These are phyloP conservation scores for Altica lythri DNA, from an alignment of 2,888 invertebrate genomes.

Conservation along the genomic window DNA sequence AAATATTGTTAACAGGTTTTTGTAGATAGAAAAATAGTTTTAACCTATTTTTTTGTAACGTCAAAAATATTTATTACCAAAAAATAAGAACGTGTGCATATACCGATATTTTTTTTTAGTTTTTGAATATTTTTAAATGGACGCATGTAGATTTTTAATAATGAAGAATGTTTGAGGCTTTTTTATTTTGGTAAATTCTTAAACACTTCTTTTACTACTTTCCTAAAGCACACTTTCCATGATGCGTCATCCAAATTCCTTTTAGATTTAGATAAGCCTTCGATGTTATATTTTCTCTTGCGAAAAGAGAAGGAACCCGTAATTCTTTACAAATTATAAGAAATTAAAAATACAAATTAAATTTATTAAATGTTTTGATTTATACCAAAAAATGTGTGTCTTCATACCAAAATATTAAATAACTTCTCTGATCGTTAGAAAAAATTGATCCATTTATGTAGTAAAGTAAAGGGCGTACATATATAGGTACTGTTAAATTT, in stretches of 20 bases:
- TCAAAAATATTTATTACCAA: constrained; percentile 39
- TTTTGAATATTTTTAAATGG: constrained; percentile 35
- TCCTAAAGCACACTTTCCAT: constrained; percentile 46
- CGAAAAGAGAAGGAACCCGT: constrained; percentile 13
- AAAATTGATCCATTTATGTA: too few species aligned
- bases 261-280: constrained; percentile 46
- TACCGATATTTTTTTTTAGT: constrained; percentile 26
- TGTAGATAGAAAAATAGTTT: constrained; percentile 55
- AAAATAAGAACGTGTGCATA: constrained; percentile 35
- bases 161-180: constrained; percentile 50
- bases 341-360: background rate
- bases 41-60: constrained; percentile 57
- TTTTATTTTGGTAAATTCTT: constrained; percentile 28
- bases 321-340: background rate
- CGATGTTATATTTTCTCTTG: constrained; percentile 35
- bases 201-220: constrained; percentile 38
- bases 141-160: constrained; percentile 49
- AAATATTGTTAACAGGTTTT: constrained; percentile 53
- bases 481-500: too few species aligned
- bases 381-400: background rate
- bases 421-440: too few species aligned
- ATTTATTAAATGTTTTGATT: constrained; percentile 18
- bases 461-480: constrained; percentile 3
- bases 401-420: too few species aligned
- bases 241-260: constrained; percentile 59